These are phyloP conservation scores for Acleris laterana DNA, from an alignment of 2,888 invertebrate species.

Conservation along the genomic window DNA sequence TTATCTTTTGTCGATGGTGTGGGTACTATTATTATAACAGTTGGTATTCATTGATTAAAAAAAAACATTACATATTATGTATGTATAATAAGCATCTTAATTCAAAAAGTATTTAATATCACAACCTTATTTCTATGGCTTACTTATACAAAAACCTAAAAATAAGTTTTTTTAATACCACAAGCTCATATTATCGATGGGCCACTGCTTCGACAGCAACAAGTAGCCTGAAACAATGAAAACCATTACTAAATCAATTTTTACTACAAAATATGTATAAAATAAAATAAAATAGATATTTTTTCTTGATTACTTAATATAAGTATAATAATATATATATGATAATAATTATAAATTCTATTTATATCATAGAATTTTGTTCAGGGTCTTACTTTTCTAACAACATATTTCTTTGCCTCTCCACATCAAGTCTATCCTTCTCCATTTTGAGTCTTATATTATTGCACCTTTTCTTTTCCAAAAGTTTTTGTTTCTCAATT, in stretches of 20 bases:
- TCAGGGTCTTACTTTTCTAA: slow-evolving; percentile 59
- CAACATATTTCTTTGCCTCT: slow-evolving; percentile 61
- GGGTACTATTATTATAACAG: too few relatives aligned
- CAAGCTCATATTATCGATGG: slow-evolving; percentile 41
- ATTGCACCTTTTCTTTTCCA: slow-evolving; percentile 66
- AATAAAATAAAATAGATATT: too few relatives aligned
- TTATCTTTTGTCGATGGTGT: too few relatives aligned
- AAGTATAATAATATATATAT: too few relatives aligned
- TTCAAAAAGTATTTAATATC: slow-evolving; percentile 43
- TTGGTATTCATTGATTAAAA: neutral
- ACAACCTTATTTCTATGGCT: slow-evolving; percentile 41
- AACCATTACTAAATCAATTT: slow-evolving; percentile 4
- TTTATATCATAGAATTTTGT: slow-evolving; percentile 3
- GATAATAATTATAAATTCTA: neutral
- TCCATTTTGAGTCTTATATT: slow-evolving; percentile 66
- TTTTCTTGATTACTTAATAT: too few relatives aligned
- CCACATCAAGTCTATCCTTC: slow-evolving; percentile 64
- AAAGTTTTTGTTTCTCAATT: slow-evolving; percentile 65
- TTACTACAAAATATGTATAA: neutral
- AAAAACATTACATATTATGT: neutral
- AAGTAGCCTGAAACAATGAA: slow-evolving; percentile 51
- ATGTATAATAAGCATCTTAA: neutral
- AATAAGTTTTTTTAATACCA: neutral
- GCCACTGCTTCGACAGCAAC: slow-evolving; percentile 61
- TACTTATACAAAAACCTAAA: neutral